These are phyloP conservation scores for Apis florea DNA, from an alignment of 1,140 invertebrate species.

Conservation along the genomic window DNA sequence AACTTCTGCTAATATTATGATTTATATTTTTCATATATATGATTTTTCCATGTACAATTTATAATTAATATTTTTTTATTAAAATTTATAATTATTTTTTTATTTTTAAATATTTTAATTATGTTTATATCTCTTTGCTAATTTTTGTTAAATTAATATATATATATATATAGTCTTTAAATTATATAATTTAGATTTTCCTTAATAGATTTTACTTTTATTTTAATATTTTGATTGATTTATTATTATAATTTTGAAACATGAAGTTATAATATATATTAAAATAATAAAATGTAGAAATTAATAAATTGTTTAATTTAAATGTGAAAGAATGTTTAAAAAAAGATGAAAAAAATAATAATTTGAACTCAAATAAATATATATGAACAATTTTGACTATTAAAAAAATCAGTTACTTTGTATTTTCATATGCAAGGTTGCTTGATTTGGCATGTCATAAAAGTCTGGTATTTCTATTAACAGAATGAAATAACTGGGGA, in stretches of 20 bases:
- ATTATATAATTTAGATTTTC: background rate
- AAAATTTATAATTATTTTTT: background rate
- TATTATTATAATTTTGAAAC: constrained; percentile 1
- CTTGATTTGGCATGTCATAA: constrained; percentile 7
- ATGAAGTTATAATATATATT: background rate
- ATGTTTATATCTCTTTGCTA: background rate
- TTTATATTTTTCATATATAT: background rate
- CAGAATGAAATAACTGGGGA: constrained; percentile 44
- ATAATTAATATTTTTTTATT: background rate
- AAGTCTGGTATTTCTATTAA: constrained; percentile 40
- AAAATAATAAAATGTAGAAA: background rate
- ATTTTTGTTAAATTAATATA: background rate
- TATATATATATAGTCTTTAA: background rate
- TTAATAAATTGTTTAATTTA: background rate
- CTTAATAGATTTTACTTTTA: background rate
- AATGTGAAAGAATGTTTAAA: background rate
- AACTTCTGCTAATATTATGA: background rate
- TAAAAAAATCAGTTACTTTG: background rate
- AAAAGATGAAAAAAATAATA: background rate
- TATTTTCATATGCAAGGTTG: constrained; percentile 7
- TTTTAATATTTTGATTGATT: no score
- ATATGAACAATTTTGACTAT: background rate
- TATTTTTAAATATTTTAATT: background rate
- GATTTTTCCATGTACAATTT: background rate
- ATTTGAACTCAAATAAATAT: background rate